Evolutionary conservation across 2,888 invertebrate genomes (phyloP).

Genomic region (Sinopyrophorus schimmeli): DNA sequence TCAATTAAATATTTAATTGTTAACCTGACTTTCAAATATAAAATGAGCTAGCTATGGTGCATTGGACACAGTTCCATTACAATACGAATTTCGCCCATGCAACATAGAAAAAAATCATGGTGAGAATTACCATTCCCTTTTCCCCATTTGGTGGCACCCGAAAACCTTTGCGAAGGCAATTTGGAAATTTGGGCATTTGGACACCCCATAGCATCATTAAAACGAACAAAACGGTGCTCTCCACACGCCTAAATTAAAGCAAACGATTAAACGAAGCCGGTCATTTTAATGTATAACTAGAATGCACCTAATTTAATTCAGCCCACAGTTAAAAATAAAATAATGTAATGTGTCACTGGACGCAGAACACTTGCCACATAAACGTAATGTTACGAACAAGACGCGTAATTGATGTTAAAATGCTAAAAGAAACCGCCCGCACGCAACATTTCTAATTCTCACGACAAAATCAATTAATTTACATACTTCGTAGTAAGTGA

Average conservation of each 20-base stretch:
- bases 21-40: too few species aligned
- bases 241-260: background rate
- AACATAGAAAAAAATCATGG: too few species aligned
- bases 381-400: conserved; percentile 10
- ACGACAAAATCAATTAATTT: conserved; percentile 17
- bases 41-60: too few species aligned
- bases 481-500: conserved; percentile 20
- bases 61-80: too few species aligned
- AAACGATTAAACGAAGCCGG: conserved; percentile 2
- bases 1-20: too few species aligned
- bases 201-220: too few species aligned
- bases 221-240: too few species aligned
- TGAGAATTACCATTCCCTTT: too few species aligned
- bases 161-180: too few species aligned
- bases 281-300: conserved; percentile 13
- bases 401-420: conserved; percentile 22
- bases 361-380: conserved; percentile 21
- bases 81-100: too few species aligned
- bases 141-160: too few species aligned
- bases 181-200: too few species aligned
- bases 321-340: conserved; percentile 21
- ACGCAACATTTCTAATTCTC: conserved; percentile 20
- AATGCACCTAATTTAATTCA: conserved; percentile 18
- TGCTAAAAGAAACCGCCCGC: conserved; percentile 23
- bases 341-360: conserved; percentile 16